A percentile compares a stretch with the other conserved stretches of the same genome.
Conservation (phyloP, 1,140 invertebrate species). For the Proctacanthus coquilletti region DNA sequence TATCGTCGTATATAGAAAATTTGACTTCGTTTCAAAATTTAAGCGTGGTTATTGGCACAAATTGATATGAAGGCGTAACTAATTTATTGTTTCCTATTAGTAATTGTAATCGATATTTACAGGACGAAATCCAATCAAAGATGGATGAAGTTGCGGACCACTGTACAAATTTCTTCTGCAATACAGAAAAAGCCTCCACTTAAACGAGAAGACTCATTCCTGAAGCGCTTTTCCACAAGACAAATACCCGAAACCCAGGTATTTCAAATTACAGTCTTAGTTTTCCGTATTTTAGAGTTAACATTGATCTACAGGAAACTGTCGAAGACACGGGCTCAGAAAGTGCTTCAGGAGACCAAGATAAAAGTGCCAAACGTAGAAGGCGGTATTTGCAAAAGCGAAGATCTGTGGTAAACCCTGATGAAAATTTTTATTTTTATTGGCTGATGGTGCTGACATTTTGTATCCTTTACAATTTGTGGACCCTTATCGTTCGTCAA, state of each 20-base stretch:
- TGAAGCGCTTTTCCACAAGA: slow-evolving; percentile 83
- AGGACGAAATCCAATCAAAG: slow-evolving; percentile 82
- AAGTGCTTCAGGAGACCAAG: slow-evolving; percentile 42
- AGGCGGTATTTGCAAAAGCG: slow-evolving; percentile 50
- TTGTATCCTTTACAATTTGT: slow-evolving; percentile 87
- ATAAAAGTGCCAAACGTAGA: slow-evolving; percentile 40
- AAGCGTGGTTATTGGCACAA: too few species aligned
- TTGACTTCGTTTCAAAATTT: too few species aligned
- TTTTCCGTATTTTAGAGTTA: not conserved
- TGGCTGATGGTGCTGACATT: slow-evolving; percentile 81
- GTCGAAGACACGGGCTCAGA: slow-evolving; percentile 53
- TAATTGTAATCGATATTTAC: too few species aligned
- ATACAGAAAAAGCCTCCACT: slow-evolving; percentile 71
- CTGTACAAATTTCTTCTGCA: slow-evolving; percentile 79
- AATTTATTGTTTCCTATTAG: too few species aligned
- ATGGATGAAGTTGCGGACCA: slow-evolving; percentile 88
- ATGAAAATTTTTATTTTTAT: slow-evolving; percentile 90
- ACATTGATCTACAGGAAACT: slow-evolving; percentile 19
- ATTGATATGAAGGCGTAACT: too few species aligned
- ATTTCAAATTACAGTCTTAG: slow-evolving; percentile 26
- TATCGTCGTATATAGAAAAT: too few species aligned
- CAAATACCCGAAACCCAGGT: slow-evolving; percentile 78
- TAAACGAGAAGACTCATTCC: slow-evolving; percentile 85
- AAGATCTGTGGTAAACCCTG: slow-evolving; percentile 83
- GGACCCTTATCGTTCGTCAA: slow-evolving; percentile 88